phyloP scores from a whole-genome alignment of 2,888 invertebrate genomes.

The Asteroscopus sphinx region DNA sequence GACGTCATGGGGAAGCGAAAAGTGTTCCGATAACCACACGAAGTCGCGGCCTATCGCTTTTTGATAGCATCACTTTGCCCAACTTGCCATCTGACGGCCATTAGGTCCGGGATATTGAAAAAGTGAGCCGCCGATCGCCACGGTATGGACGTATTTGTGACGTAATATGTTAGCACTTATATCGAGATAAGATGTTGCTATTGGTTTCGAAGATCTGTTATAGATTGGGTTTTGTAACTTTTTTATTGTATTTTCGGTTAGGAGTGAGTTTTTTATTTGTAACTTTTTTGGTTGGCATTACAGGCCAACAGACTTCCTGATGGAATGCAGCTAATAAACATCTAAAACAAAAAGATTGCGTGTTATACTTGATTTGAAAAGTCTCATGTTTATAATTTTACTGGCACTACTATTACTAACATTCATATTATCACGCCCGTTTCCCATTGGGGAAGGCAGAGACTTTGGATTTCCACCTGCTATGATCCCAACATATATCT shows the following conservation, averaged over 20 bases:
- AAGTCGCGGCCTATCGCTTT: constrained; percentile 88
- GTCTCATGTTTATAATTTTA: too few relatives aligned
- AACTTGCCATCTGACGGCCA: constrained; percentile 89
- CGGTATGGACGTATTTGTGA: constrained; percentile 59
- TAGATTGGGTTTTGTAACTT: constrained; percentile 6
- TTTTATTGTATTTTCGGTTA: constrained; percentile 2
- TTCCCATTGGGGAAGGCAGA: too few relatives aligned
- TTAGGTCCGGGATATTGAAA: constrained; percentile 89
- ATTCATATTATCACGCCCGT: too few relatives aligned
- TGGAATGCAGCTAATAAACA: too few relatives aligned
- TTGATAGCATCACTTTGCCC: constrained; percentile 89
- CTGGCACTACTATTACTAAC: too few relatives aligned
- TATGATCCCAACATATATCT: too few relatives aligned
- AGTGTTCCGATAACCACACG: constrained; percentile 87
- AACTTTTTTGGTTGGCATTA: too few relatives aligned
- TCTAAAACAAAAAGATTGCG: too few relatives aligned
- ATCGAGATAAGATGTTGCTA: constrained; percentile 42
- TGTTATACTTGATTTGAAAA: too few relatives aligned
- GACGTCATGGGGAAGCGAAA: constrained; percentile 82
- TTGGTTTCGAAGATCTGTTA: constrained; percentile 31
- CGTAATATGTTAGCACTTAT: constrained; percentile 58
- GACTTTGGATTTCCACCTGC: too few relatives aligned
- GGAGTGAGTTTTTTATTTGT: too few relatives aligned
- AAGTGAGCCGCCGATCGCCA: constrained; percentile 80
- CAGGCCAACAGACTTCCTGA: too few relatives aligned